A percentile compares a stretch with the other conserved stretches of the same genome.
Conservation (phyloP, 2,888 invertebrate genomes). For the Lampropteryx suffumata region DNA sequence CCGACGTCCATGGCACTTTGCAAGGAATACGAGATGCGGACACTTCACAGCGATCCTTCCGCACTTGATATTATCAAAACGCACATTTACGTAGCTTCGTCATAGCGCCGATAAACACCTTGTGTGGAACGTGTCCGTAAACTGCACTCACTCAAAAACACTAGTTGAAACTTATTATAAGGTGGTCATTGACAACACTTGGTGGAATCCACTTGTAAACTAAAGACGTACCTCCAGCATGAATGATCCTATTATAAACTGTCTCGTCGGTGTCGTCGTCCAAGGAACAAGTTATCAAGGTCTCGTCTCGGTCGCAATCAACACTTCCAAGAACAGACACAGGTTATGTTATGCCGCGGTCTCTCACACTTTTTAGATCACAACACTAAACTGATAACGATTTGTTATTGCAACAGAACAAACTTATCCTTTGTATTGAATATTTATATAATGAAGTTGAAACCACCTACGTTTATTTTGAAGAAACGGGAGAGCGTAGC, state of each 20-base stretch:
- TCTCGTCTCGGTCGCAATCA: constrained; percentile 64
- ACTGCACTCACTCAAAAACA: constrained; percentile 68
- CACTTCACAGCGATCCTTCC: constrained; percentile 64
- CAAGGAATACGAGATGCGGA: constrained; percentile 56
- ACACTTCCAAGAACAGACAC: constrained; percentile 76
- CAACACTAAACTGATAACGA: constrained; percentile 26
- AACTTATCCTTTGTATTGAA: not conserved
- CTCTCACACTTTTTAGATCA: constrained; percentile 48
- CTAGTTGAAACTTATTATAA: constrained; percentile 48
- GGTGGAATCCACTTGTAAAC: constrained; percentile 66
- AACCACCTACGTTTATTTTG: not conserved
- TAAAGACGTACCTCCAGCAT: constrained; percentile 82
- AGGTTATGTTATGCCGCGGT: constrained; percentile 56
- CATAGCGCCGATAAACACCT: constrained; percentile 65
- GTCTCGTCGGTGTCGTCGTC: constrained; percentile 76
- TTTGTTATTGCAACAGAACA: constrained; percentile 11
- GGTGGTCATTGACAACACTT: constrained; percentile 55
- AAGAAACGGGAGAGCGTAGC: constrained; percentile 7
- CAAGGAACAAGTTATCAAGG: constrained; percentile 83
- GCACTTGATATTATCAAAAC: constrained; percentile 62
- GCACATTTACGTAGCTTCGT: constrained; percentile 70
- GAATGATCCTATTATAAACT: constrained; percentile 78
- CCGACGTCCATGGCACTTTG: constrained; percentile 74
- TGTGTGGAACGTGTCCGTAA: constrained; percentile 53
- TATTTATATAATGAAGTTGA: not conserved